Evolutionary conservation across 2,888 invertebrate species (phyloP).

Genomic region (Parelbella ahira): DNA sequence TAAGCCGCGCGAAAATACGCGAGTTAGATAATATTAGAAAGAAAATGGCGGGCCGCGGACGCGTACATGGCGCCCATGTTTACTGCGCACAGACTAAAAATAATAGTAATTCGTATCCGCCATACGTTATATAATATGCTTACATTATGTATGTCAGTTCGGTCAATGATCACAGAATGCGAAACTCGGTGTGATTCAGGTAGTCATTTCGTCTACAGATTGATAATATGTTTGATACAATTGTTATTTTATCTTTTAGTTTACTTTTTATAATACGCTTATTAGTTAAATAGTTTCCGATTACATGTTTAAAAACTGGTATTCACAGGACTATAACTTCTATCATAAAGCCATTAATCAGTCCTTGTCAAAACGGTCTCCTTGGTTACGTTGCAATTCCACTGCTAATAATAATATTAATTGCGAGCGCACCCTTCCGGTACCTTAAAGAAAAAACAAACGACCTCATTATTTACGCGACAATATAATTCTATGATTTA

Average conservation of each 20-base stretch:
- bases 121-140: slow-evolving; percentile 14
- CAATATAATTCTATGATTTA: slow-evolving; percentile 19
- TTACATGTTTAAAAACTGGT: no score
- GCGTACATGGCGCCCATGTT: slow-evolving; percentile 31
- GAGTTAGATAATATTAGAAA: slow-evolving; percentile 74
- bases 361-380: no score
- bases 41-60: slow-evolving; percentile 55
- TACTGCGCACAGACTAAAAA: slow-evolving; percentile 29
- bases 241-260: no score
- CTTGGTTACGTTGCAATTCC: no score
- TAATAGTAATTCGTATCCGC: slow-evolving; percentile 24
- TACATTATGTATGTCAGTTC: slow-evolving; percentile 8
- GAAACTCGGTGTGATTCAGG: slow-evolving; percentile 1
- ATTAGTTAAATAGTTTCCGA: no score
- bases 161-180: slow-evolving; percentile 19
- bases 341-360: no score
- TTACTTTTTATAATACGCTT: no score
- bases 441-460: slow-evolving; percentile 9
- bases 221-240: neutral
- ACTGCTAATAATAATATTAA: neutral
- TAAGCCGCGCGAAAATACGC: slow-evolving; percentile 68
- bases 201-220: neutral
- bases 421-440: neutral
- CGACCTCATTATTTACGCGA: slow-evolving; percentile 18
- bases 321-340: no score